These are phyloP conservation scores for Clepsis dumicolana DNA, from an alignment of 2,888 invertebrate species.

Conservation along the genomic window DNA sequence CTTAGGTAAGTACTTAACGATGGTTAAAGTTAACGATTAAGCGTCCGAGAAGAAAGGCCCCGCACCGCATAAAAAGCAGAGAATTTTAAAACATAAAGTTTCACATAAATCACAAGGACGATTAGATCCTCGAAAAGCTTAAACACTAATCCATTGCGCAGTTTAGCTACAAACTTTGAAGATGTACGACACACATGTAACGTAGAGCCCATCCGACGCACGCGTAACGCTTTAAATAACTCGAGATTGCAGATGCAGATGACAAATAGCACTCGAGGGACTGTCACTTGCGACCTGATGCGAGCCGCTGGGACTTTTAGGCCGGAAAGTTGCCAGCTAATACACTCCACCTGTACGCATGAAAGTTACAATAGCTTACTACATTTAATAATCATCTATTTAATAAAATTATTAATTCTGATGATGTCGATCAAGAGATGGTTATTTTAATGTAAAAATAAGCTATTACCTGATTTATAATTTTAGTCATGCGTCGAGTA, in stretches of 20 bases:
- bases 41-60: too few species aligned
- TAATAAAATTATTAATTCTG: too few species aligned
- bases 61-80: neutral
- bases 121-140: neutral
- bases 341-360: neutral
- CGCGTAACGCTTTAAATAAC: constrained; percentile 52
- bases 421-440: too few species aligned
- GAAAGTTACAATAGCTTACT: constrained; percentile 9
- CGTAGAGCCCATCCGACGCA: constrained; percentile 23
- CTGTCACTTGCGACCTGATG: constrained; percentile 48
- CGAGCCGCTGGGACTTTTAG: constrained; percentile 45
- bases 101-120: neutral
- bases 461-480: too few species aligned
- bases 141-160: constrained; percentile 2
- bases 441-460: constrained; percentile 5
- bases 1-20: too few species aligned
- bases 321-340: constrained; percentile 25
- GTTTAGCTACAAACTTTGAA: neutral
- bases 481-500: too few species aligned
- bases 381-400: constrained; percentile 24
- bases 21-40: too few species aligned
- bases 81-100: neutral
- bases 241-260: constrained; percentile 58
- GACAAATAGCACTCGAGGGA: constrained; percentile 56
- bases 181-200: constrained; percentile 12